Base-by-base conservation (phyloP, 2,797 vertebrate genomes). In the Synaphobranchus kaupii region DNA sequence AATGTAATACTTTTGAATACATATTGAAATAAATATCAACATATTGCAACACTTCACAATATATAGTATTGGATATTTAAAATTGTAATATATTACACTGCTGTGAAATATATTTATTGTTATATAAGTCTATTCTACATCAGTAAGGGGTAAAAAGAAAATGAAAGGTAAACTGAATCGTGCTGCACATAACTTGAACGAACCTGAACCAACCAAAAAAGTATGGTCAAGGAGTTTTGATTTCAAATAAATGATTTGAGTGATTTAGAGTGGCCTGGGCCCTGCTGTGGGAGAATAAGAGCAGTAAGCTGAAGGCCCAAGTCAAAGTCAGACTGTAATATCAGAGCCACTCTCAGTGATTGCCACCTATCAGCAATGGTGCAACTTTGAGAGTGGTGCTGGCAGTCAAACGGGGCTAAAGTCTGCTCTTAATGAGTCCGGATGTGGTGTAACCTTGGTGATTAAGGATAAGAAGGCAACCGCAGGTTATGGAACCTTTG, bases 401-500 rank as follows among this genome's bases (percentile, higher is more conserved):
- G 22, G 22, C 58, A 12, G 82, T 34, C 52, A 47, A 71, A 73
- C 71, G 84, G 85, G 87, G 87, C 87, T 88, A 88, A 92, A 92
- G 90, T 91, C 90, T 90, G 88, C 66, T 81, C 89, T 89, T 87
- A 88, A 89, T 86, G 89, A 90, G 66, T 85, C 63, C 56, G 47
- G 20, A 1, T 89, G 78, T 66, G 47, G 73, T 56, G 92, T 92
- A 87, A 89, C 91, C 91, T 87, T 88, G 90, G 90, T 56, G 90
- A 92, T 82, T 58, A n/a, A 85, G 86, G 82, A 85, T 39, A 22
- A 85, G 89, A 63, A 85, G 76, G 80, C 50, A 54, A 63, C n/a
- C 80, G 85, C 60, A 84, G 80, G 48, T 84, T 66, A 52, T 34
- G 9, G 68, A 54, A 44, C 54, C 13, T 28, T 84, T 85, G 58